A percentile compares a stretch with the other conserved stretches of the same genome.
Conservation (phyloP, 2,888 invertebrate genomes). For the Mayetiola destructor region DNA sequence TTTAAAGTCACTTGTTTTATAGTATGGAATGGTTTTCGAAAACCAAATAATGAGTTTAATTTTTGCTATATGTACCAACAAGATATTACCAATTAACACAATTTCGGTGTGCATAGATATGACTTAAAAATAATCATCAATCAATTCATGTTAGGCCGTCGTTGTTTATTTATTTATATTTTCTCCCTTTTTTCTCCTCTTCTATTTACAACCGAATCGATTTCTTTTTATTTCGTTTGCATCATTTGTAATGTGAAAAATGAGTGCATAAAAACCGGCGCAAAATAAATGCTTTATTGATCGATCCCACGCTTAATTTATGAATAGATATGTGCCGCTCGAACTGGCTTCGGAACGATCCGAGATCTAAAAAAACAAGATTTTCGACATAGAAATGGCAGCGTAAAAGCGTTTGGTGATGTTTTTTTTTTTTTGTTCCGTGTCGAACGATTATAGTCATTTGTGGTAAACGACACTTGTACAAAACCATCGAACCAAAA, state of each 20-base stretch:
- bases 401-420: not conserved
- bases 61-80: no score
- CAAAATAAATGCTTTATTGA: conserved; percentile 8
- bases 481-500: not conserved
- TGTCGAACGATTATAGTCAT: conserved; percentile 12
- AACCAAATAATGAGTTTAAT: no score
- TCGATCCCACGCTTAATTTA: conserved; percentile 30
- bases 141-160: not conserved
- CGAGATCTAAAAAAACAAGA: not conserved
- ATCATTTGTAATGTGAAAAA: not conserved
- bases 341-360: not conserved
- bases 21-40: no score
- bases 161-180: not conserved
- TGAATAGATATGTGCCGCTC: conserved; percentile 25
- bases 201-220: not conserved
- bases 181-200: not conserved
- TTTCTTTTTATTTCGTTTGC: not conserved
- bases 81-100: conserved; percentile 13
- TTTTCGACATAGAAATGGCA: not conserved
- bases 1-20: no score
- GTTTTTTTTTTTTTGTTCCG: not conserved
- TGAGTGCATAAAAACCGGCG: not conserved
- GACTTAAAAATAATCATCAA: not conserved
- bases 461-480: conserved; percentile 11
- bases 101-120: not conserved